These are phyloP conservation scores for Corticium candelabrum DNA, from an alignment of 37 sponge, comb jelly and placozoan genomes.

Conservation along the genomic window DNA sequence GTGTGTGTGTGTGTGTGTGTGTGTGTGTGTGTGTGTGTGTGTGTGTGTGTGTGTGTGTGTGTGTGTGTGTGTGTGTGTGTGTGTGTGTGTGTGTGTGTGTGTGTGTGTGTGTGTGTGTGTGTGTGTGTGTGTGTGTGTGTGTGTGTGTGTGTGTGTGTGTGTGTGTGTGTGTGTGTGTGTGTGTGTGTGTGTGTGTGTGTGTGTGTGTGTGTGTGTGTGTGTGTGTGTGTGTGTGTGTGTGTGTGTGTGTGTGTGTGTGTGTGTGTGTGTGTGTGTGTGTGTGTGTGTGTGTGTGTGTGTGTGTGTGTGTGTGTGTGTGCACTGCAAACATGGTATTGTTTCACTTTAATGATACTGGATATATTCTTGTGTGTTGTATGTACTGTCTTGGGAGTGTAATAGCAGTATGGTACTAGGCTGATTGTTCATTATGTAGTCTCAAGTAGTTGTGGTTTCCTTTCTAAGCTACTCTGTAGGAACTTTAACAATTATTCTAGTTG, in stretches of 20 bases:
- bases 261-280: conserved; percentile 21
- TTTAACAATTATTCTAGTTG: too few relatives aligned
- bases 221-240: background rate
- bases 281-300: conserved; percentile 25
- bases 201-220: conserved; percentile 12
- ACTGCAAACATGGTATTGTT: too few relatives aligned
- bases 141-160: conserved; percentile 16
- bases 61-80: conserved; percentile 11
- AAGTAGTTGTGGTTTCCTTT: too few relatives aligned
- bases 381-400: too few relatives aligned
- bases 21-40: conserved; percentile 8
- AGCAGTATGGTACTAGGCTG: too few relatives aligned
- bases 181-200: conserved; percentile 12
- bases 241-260: conserved; percentile 17
- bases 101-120: conserved; percentile 9
- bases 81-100: conserved; percentile 20
- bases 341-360: too few relatives aligned
- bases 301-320: background rate
- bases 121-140: conserved; percentile 16
- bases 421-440: too few relatives aligned
- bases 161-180: conserved; percentile 11
- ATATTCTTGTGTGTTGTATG: too few relatives aligned
- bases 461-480: too few relatives aligned
- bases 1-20: background rate
- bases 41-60: conserved; percentile 20